Evolutionary conservation across 2,888 invertebrate species (phyloP), one percentile per base, ranked within the genome.

Genomic region (Seira ritae): DNA sequence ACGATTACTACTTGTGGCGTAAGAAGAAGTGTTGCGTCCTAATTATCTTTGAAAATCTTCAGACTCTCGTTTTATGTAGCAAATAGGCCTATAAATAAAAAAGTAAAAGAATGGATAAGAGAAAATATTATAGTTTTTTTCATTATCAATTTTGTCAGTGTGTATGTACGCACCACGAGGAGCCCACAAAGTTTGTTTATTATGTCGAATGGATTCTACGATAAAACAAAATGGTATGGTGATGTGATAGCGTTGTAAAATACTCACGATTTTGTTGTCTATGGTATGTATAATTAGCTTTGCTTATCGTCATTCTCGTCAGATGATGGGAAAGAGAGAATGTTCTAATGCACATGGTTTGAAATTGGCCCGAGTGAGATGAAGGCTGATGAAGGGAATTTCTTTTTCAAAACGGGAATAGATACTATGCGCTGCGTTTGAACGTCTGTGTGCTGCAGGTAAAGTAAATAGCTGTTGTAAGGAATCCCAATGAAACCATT

Each of bases 221-320:
- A 62, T 19, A 20, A 20, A 62, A 62, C 2, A n/a, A 62, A 50
- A 12, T 50, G 12, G 50, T n/a, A n/a, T n/a, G n/a, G n/a, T n/a
- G n/a, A n/a, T n/a, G n/a, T 17, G 62, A 62, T 62, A 62, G 20
- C 15, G 62, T 20, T 20, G 62, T 62, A 19, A 62, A 62, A 8
- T 4, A 62, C 62, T 62, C 62, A 62, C 62, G 62, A 62, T 62
- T 62, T 62, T 20, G 15, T 62, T 20, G 15, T 20, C 62, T 20
- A 62, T 20, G 20, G 62, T 62, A n/a, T 20, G 62, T 62, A n/a
- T n/a, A 62, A 20, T 62, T 62, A 62, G 19, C 62, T 62, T 62
- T 19, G 62, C 62, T 19, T 62, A 62, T 62, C 62, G 20, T 62
- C 55, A 55, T 55, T 55, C 22, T 62, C 62, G 15, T 10, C 19